Base-by-base conservation (phyloP, 2,888 invertebrate genomes). In the Helicoverpa assulta region DNA sequence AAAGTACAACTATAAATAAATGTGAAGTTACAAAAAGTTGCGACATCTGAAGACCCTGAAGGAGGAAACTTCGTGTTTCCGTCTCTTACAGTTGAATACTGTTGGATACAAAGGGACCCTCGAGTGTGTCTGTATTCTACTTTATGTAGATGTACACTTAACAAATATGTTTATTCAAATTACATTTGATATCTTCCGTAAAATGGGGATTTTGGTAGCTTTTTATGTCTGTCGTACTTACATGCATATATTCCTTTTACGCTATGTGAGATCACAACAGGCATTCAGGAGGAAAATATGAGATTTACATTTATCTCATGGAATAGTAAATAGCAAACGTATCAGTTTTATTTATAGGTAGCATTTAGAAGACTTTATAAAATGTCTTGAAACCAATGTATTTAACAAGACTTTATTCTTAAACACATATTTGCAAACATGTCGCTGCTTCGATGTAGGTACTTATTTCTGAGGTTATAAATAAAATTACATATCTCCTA, bases 41-140 rank as follows among this genome's bases (percentile, higher is more conserved):
- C 57, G 63, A 67, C 64, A 64, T 59, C 64, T 64, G 63, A 64
- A 70, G 70, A 54, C 33, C 53, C 56, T 53, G 26, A 60, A 57
- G 65, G 40, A 61, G 57, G 56, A 57, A 74, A 75, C 47, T 71
- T 76, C 29, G 52, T 61, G 58, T 62, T 61, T 52, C 54, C 58
- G 53, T 62, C 55, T 19, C 21, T 55, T 59, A 33, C 52, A 60
- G 37, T 40, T 26, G 26, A 62, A 47, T 68, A 18, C 29, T 40
- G 56, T 68, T 50, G 52, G 47, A 19, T 50, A 43, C 47, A 52
- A 74, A 56, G 51, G 37, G 60, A 16, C 55, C 43, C 58, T 47
- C 59, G 18, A 16, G 18, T 26, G 19, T 69, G 37, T n/a, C n/a
- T 6, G 14, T 16, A 16, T 21, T 19, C 37, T 56, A 52, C 40